These are phyloP conservation scores for Aphelocoma californica DNA, from an alignment of 2,797 vertebrate genomes.

Conservation along the genomic window DNA sequence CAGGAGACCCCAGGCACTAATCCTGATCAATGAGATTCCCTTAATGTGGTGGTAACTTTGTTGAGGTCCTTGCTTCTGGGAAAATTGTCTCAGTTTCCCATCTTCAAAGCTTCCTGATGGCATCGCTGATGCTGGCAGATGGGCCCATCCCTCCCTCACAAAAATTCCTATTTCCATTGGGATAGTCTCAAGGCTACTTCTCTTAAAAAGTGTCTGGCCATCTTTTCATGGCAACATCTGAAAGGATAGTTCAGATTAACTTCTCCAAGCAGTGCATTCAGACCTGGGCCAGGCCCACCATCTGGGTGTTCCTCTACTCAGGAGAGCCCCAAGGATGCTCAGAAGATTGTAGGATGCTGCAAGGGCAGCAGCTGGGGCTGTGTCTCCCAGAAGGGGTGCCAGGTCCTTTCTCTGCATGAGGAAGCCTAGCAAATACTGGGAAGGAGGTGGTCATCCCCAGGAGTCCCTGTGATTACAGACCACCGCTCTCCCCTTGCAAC, in stretches of 20 bases:
- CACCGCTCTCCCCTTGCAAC: not conserved
- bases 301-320: not conserved
- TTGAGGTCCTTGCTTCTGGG: not conserved
- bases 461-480: not conserved
- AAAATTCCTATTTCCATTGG: not conserved
- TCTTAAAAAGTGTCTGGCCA: not conserved
- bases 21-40: not conserved
- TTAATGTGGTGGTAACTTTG: not conserved
- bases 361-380: not conserved
- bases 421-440: not conserved
- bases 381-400: not conserved
- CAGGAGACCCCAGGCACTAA: not conserved
- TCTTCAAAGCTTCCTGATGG: not conserved
- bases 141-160: not conserved
- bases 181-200: not conserved
- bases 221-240: not conserved
- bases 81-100: not conserved
- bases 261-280: not conserved
- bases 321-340: not conserved
- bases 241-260: not conserved
- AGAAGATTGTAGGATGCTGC: not conserved
- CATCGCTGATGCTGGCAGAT: not conserved
- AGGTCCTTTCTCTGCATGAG: not conserved
- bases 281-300: not conserved
- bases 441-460: not conserved